phyloP scores from a whole-genome alignment of 2,113 vertebrate genomes.

The Mesocricetus auratus region DNA sequence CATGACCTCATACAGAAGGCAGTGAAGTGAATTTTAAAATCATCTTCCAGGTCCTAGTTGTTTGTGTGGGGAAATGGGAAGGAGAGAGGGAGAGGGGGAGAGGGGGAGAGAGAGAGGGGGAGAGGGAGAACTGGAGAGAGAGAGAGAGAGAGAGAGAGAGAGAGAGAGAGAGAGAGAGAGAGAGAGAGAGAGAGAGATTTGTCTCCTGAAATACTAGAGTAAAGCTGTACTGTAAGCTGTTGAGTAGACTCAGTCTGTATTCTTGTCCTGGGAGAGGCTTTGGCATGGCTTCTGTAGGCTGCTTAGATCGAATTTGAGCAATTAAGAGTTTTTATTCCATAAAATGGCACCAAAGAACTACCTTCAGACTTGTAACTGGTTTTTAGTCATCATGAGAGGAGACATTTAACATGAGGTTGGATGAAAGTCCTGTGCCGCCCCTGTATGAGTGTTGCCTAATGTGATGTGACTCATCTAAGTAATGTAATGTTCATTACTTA shows the following conservation, averaged over 20 bases:
- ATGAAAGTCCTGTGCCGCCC: background rate
- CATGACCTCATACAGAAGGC: constrained; percentile 39
- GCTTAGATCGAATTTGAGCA: background rate
- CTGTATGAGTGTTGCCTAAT: constrained; percentile 28
- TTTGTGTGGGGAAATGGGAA: background rate
- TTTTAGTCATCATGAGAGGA: constrained; percentile 32
- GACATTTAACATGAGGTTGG: background rate
- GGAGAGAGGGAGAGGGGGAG: background rate
- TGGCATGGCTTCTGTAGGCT: constrained; percentile 1
- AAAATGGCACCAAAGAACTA: constrained; percentile 17
- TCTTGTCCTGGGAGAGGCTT: background rate
- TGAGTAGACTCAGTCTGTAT: constrained; percentile 29
- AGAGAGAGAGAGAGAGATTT: constrained; percentile 10
- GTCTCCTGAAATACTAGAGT: constrained; percentile 24
- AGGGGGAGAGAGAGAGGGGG: background rate
- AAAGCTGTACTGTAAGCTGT: constrained; percentile 32
- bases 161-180: background rate
- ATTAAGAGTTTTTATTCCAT: constrained; percentile 4
- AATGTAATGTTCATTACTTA: constrained; percentile 38
- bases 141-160: background rate
- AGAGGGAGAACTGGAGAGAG: background rate
- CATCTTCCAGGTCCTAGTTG: background rate
- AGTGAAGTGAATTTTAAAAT: constrained; percentile 49
- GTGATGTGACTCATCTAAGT: constrained; percentile 28
- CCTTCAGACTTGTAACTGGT: constrained; percentile 17